phyloP scores from a whole-genome alignment of 2,113 vertebrate genomes.

The Sardina pilchardus region DNA sequence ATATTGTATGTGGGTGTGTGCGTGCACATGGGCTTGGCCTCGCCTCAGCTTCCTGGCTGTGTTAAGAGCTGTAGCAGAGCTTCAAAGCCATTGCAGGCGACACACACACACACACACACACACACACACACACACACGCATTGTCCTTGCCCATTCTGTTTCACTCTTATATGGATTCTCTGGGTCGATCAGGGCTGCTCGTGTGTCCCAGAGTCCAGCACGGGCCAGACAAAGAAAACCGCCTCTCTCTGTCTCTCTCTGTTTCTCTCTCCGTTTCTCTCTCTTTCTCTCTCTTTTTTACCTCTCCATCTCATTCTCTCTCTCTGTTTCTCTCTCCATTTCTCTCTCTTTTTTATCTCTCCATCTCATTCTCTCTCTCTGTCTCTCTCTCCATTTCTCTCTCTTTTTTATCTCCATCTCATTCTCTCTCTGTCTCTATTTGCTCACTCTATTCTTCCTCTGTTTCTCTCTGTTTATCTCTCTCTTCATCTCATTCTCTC shows the following conservation, averaged over 20 bases:
- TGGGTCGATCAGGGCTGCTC: not conserved
- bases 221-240: not conserved
- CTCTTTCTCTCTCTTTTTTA: not conserved
- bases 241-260: not conserved
- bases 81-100: not conserved
- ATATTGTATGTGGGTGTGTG: not conserved
- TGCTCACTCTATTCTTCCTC: not conserved
- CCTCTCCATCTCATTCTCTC: not conserved
- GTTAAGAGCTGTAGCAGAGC: slow-evolving; percentile 20
- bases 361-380: not conserved
- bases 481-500: not conserved
- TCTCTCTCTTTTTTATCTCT: not conserved
- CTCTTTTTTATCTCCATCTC: not conserved
- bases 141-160: not conserved
- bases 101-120: not conserved
- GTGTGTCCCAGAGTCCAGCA: not conserved
- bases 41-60: slow-evolving; percentile 23
- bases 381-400: not conserved
- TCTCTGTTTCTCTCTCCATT: not conserved
- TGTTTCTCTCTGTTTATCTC: not conserved
- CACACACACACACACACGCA: slow-evolving; percentile 2
- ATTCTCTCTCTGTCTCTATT: not conserved
- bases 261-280: not conserved
- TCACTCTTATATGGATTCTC: not conserved
- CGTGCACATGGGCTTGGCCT: slow-evolving; percentile 32